Evolutionary conservation across 2,797 vertebrate genomes (phyloP).

Genomic region (Enteromius treurensis): DNA sequence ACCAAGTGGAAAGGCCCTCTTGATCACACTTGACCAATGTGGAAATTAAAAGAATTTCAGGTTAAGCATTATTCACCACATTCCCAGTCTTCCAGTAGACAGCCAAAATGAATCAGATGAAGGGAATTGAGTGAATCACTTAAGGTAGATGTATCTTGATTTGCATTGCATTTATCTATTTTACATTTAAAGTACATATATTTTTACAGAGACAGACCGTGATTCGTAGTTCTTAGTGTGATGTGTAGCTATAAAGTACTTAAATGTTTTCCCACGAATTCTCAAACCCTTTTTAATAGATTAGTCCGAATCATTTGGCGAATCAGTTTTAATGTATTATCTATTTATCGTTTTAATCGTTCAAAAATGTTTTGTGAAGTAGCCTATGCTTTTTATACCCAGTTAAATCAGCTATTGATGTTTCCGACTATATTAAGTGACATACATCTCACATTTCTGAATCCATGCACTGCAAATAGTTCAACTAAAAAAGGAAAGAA

Average conservation of each 20-base stretch:
- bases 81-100: neutral
- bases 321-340: neutral
- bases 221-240: neutral
- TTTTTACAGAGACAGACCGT: neutral
- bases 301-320: neutral
- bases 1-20: neutral
- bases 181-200: too few relatives aligned
- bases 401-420: neutral
- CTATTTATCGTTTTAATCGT: neutral
- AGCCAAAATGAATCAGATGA: neutral
- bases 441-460: neutral
- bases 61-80: neutral
- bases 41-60: conserved; percentile 8
- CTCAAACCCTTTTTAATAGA: neutral
- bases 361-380: neutral
- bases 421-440: too few relatives aligned
- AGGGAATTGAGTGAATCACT: neutral
- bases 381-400: neutral
- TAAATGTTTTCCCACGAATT: neutral
- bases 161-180: neutral
- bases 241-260: neutral
- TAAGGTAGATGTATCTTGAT: neutral
- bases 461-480: neutral
- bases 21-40: neutral
- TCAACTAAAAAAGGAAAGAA: neutral